Conservation (phyloP, 2,888 invertebrate genomes). For the Laothoe populi region DNA sequence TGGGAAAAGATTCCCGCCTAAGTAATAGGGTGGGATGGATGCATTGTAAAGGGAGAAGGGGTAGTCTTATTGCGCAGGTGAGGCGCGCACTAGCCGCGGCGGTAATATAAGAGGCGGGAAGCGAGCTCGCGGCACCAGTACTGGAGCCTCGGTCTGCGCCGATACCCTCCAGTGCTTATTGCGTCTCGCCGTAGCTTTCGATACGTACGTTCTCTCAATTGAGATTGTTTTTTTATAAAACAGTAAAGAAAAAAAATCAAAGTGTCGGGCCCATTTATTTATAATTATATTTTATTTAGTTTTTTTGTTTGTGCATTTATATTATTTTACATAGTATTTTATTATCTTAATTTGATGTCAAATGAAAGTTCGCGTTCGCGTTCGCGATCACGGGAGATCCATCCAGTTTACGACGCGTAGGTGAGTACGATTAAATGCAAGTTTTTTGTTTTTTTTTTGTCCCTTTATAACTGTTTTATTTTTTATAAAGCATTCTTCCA, state of each 20-base stretch:
- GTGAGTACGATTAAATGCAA: too few species aligned
- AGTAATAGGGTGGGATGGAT: slow-evolving; percentile 22
- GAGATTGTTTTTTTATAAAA: background rate
- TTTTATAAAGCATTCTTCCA: too few species aligned
- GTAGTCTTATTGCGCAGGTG: slow-evolving; percentile 56
- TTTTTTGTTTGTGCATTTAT: background rate
- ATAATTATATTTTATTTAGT: background rate
- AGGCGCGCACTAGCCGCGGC: slow-evolving; percentile 43
- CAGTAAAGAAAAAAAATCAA: background rate
- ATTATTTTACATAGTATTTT: background rate
- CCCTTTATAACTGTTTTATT: too few species aligned
- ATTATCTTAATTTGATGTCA: background rate
- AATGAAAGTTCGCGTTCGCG: background rate
- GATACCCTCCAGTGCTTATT: slow-evolving; percentile 7
- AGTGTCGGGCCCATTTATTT: background rate
- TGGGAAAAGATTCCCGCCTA: slow-evolving; percentile 10
- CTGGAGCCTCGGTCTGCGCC: slow-evolving; percentile 26
- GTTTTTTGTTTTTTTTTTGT: too few species aligned
- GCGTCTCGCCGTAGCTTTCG: background rate
- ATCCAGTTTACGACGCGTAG: too few species aligned
- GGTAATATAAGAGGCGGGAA: slow-evolving; percentile 41
- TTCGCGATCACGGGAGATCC: too few species aligned
- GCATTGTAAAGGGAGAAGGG: slow-evolving; percentile 30
- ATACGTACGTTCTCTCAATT: background rate
- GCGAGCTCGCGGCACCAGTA: slow-evolving; percentile 35